Percentiles rank a stretch among this genome's conserved stretches.
phyloP scores from a whole-genome alignment of 2,888 invertebrate species.

The Prosapia bicincta region DNA sequence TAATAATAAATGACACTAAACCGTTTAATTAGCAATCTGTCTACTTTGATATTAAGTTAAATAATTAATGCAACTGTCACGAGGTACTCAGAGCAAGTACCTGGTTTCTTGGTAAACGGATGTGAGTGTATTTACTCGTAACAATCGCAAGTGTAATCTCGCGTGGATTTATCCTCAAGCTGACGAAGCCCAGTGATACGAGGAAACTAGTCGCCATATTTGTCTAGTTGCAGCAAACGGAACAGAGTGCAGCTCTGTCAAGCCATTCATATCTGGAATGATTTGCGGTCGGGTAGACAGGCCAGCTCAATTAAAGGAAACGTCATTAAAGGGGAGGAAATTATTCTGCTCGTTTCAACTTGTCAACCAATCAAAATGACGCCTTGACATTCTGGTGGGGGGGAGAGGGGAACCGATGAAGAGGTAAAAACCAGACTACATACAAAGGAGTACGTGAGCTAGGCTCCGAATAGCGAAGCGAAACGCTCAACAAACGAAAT shows the following conservation, averaged over 20 bases:
- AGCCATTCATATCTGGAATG: neutral
- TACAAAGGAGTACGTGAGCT: neutral
- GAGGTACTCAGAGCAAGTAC: neutral
- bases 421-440: neutral
- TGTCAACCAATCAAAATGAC: constrained; percentile 2
- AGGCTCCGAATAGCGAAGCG: neutral
- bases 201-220: neutral
- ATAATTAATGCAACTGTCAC: too few species aligned
- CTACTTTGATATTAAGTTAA: too few species aligned
- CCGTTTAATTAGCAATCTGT: too few species aligned
- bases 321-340: constrained; percentile 2
- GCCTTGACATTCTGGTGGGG: neutral
- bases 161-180: neutral
- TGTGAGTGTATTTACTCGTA: neutral
- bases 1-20: too few species aligned
- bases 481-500: neutral
- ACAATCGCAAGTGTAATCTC: neutral
- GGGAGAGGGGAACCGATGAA: neutral
- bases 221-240: neutral
- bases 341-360: neutral
- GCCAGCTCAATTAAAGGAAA: neutral
- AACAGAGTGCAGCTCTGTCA: neutral
- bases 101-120: neutral
- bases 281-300: neutral
- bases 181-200: neutral